Base-by-base conservation (phyloP, 2,113 vertebrate genomes). In the Anguilla japonica region DNA sequence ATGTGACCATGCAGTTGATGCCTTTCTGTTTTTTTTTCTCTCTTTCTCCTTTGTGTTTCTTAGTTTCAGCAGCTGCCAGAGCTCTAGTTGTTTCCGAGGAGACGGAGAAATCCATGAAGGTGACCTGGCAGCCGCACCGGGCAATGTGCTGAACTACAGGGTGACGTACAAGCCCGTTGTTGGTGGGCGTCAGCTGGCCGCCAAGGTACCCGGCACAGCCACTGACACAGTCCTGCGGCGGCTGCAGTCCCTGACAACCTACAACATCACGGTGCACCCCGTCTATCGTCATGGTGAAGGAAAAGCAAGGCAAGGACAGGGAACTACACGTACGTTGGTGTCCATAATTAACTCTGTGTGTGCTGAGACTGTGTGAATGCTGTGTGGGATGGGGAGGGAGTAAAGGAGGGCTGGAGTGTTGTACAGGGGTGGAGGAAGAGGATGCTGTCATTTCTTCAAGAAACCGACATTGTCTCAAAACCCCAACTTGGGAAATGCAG, bases 91-190 rank as follows among this genome's bases (percentile, higher is more conserved):
- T 99, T 34, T 96, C 97, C 9, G 96, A 98, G 14, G 98, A 99
- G 93, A 98, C 97, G 0, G 98, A 98, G 92, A 97, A 94, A 85
- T 95, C 92, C 84, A 97, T 99, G 97, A 97, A 96, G 92, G 97
- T 98, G 83, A 93, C 91, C 0, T 99, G 98, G 98, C 93, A 97
- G 85, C 95, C 97, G 97, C 98, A 0, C 98, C 98, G 0, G 98
- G 98, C 84, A 97, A 95, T 78, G 97, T 99, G 6, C 46, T 96
- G 89, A 98, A 97, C 89, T 99, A 99, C 22, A 96, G 98, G 0
- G 95, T 99, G 41, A 96, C 96, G 3, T 98, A 99, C 90, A 97
- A 97, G 34, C 96, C 97, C 1, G 93, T 93, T 1, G 86, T 88
- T 0, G 97, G 96, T 87, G 97, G 96, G 41, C 96, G 97, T 15